Base-by-base conservation (phyloP, 2,888 invertebrate genomes). In the Blastobasis adustella region DNA sequence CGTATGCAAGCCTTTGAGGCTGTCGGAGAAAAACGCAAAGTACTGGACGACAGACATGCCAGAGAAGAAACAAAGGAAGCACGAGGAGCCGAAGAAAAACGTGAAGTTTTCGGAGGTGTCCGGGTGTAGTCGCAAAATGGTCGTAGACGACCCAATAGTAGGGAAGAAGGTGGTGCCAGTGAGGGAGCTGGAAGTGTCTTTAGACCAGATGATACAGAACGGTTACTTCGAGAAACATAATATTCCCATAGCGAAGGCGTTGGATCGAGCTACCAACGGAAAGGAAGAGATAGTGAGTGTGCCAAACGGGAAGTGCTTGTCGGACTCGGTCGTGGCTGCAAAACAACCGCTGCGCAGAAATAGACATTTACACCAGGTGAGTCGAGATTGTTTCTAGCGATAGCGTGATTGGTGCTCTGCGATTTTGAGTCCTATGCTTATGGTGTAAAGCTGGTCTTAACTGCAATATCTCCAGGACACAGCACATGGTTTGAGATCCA, bases 81-180 rank as follows among this genome's bases (percentile, higher is more conserved):
- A 70, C 47, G 88, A 85, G 4, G 89, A 89, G 49, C 66, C 67
- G 0, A 89, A 89, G 58, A 89, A 89, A 63, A 89, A 82, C 52
- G 89, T 89, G 0, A 89, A 88, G 60, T 89, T 89, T 58, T 89
- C 89, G 0, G 89, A 89, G 71, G 88, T 88, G 1, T 87, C 88
- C 0, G 87, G 86, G 2, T 87, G 86, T 45, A 83, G 78, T 49
- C 67, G 87, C 9, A 89, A 88, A 59, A 89, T 87, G 77, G 71
- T 89, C 0, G 79, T 89, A 0, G 82, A 89, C 50, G 88, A 87
- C 59, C 86, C 85, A 0, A 71, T 85, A 42, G 79, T 76, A 50
- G 86, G 87, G 0, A 64, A 80, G 8, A 87, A 86, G 65, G 75
- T 86, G 4, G 86, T 89, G 0, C 87, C 88, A 1, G 89, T 89